Conservation (phyloP, 2,888 invertebrate species). For the Yponomeuta malinellus region DNA sequence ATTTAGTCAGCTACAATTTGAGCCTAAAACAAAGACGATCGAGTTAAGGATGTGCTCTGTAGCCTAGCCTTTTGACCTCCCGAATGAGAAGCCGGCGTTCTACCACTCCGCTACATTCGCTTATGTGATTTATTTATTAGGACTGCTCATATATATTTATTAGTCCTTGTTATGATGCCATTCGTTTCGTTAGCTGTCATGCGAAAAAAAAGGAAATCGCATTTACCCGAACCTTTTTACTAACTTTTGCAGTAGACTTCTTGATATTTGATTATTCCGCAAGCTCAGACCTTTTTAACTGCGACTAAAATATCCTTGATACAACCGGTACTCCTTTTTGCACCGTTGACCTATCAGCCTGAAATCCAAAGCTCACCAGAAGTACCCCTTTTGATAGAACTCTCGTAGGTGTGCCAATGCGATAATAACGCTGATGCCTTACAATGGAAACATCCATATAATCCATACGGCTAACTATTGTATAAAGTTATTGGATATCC, state of each 20-base stretch:
- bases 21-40: no score
- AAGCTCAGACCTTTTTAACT: not conserved
- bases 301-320: not conserved
- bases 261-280: not conserved
- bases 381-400: not conserved
- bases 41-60: no score
- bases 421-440: not conserved
- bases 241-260: not conserved
- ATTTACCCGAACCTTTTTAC: not conserved
- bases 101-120: no score
- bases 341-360: not conserved
- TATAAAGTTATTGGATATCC: not conserved
- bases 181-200: no score
- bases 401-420: not conserved
- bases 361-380: not conserved
- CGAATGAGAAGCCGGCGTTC: no score
- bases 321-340: not conserved
- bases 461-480: not conserved
- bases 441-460: not conserved
- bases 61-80: no score
- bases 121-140: no score
- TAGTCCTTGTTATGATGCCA: no score
- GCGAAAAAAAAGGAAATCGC: not conserved
- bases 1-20: no score
- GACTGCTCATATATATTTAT: no score